phyloP scores from a whole-genome alignment of 2,113 vertebrate genomes.

The Cyphomyrus discorhynchus region DNA sequence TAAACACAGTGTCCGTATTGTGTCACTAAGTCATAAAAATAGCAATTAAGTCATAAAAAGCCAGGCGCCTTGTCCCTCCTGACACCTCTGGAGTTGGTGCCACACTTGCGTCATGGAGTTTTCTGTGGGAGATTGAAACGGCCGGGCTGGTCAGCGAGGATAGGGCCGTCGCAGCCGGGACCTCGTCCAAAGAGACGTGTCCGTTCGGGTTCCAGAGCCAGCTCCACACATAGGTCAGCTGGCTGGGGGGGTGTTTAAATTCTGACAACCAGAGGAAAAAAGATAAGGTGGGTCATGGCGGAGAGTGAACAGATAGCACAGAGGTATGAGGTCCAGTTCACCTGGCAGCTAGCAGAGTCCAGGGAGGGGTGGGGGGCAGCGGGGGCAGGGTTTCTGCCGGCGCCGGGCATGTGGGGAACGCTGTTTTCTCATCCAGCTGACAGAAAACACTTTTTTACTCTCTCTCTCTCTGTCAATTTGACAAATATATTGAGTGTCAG shows the following conservation, averaged over 20 bases:
- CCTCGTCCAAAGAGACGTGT: not conserved
- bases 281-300: not conserved
- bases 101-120: not conserved
- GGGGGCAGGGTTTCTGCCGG: not conserved
- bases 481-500: not conserved
- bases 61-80: not conserved
- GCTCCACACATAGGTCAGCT: not conserved
- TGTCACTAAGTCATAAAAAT: not conserved
- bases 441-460: not conserved
- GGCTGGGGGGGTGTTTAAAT: not conserved
- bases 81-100: not conserved
- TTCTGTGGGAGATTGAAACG: not conserved
- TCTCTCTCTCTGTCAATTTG: slow-evolving; percentile 7
- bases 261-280: slow-evolving; percentile 10
- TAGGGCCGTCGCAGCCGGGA: not conserved
- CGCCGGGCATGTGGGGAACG: not conserved
- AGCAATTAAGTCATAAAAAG: not conserved
- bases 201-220: not conserved
- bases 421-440: not conserved
- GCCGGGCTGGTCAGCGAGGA: not conserved
- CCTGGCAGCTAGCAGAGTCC: not conserved
- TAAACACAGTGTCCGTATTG: not conserved
- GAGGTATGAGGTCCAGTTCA: not conserved
- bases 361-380: not conserved
- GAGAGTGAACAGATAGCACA: not conserved